phyloP scores from a whole-genome alignment of 2,113 vertebrate genomes.

The Noctilio leporinus region DNA sequence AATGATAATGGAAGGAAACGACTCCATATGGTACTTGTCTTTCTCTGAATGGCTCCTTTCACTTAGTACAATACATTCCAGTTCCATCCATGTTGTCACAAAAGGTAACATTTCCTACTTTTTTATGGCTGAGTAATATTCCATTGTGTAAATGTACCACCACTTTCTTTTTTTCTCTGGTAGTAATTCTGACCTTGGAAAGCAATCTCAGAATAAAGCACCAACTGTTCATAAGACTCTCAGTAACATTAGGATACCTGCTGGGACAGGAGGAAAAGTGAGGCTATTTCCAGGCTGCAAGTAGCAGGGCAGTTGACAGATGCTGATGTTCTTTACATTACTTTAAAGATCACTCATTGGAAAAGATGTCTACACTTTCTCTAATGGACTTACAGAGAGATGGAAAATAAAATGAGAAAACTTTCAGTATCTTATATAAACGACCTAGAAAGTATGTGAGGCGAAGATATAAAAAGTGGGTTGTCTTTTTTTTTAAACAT shows the following conservation, averaged over 20 bases:
- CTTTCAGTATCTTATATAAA: background rate
- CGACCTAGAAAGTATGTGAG: background rate
- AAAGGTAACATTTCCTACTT: background rate
- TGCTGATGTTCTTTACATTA: background rate
- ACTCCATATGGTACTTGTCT: background rate
- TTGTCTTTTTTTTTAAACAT: background rate
- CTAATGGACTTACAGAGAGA: background rate
- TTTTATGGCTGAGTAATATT: background rate
- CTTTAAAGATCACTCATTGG: background rate
- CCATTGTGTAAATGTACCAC: background rate
- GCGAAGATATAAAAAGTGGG: background rate
- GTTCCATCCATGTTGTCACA: background rate
- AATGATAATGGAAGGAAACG: no score
- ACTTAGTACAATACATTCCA: background rate
- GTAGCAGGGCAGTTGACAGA: background rate
- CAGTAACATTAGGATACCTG: background rate
- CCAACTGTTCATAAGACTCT: background rate
- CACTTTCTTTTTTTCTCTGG: background rate
- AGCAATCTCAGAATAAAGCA: conserved; percentile 26
- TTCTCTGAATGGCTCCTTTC: background rate
- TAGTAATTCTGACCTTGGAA: conserved; percentile 13
- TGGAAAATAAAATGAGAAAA: background rate
- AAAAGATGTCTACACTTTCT: background rate
- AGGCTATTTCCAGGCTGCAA: background rate
- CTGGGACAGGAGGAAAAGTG: background rate